Percentiles rank a stretch among this genome's conserved stretches.
phyloP scores from a whole-genome alignment of 2,113 vertebrate species.

The Aspidoscelis tigris region DNA sequence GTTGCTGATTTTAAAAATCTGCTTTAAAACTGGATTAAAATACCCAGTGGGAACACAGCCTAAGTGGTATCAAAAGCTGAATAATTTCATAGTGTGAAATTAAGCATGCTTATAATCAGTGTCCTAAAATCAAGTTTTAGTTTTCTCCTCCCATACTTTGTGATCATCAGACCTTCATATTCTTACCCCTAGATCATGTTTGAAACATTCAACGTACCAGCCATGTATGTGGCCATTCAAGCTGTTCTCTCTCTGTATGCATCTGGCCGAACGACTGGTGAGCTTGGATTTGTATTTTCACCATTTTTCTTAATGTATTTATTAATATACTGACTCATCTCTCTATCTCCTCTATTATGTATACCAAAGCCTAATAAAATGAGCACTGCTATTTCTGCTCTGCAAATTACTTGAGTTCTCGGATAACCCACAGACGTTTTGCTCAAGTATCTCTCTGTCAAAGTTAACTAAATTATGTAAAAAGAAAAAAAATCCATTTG shows the following conservation, averaged over 20 bases:
- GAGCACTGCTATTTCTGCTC: background rate
- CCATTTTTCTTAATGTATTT: background rate
- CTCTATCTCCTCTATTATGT: too few species aligned
- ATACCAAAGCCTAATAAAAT: accelerated
- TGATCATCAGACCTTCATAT: background rate
- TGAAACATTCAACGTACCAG: conserved; percentile 57
- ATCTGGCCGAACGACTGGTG: conserved; percentile 60
- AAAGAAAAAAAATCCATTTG: background rate
- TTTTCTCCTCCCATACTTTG: background rate
- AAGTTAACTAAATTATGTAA: background rate
- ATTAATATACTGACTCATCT: background rate
- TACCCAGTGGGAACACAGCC: too few species aligned
- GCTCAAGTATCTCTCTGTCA: background rate
- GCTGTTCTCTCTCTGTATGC: conserved; percentile 66
- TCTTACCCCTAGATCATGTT: conserved; percentile 54
- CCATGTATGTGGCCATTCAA: conserved; percentile 56
- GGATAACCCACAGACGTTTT: background rate
- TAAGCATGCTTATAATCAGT: background rate
- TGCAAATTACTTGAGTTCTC: background rate
- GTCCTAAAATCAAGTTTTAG: background rate
- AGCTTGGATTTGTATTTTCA: background rate
- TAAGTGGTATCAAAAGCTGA: too few species aligned
- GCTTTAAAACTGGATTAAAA: too few species aligned
- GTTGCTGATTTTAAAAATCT: too few species aligned
- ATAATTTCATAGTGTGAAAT: background rate